Evolutionary conservation across 2,888 invertebrate species (phyloP).

Genomic region (Alcis repandata): DNA sequence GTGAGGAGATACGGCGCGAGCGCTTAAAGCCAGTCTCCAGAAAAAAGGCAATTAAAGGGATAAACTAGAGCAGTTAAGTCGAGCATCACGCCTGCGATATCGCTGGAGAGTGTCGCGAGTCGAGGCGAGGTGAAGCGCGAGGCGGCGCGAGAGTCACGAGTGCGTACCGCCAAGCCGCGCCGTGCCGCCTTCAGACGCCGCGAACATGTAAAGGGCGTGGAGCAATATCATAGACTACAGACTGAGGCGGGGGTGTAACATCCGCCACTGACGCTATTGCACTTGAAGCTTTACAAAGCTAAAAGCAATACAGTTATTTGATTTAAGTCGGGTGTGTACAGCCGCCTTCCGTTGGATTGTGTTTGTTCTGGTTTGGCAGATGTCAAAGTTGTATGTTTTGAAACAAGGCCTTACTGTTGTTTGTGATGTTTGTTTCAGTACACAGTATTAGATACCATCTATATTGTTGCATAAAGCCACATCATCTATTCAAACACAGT

Average conservation of each 20-base stretch:
- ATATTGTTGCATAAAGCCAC: conserved; percentile 30
- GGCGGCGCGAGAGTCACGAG: conserved; percentile 57
- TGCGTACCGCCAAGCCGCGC: conserved; percentile 62
- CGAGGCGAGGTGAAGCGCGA: conserved; percentile 50
- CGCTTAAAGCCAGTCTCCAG: conserved; percentile 81
- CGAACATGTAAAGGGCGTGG: conserved; percentile 85
- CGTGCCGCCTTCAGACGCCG: conserved; percentile 69
- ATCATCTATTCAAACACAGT: not conserved
- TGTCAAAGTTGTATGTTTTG: conserved; percentile 86
- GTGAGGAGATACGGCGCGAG: conserved; percentile 84
- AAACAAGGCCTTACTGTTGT: conserved; percentile 78
- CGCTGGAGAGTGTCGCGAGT: conserved; percentile 61
- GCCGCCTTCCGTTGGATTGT: conserved; percentile 83
- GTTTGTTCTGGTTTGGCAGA: conserved; percentile 86
- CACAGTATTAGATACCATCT: conserved; percentile 63
- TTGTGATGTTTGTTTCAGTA: conserved; percentile 76
- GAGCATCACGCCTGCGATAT: conserved; percentile 79
- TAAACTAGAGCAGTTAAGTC: conserved; percentile 83
- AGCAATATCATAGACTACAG: conserved; percentile 86
- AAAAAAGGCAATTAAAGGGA: conserved; percentile 87
- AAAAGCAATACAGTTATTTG: conserved; percentile 87
- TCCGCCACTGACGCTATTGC: conserved; percentile 84
- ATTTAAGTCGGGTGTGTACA: conserved; percentile 85
- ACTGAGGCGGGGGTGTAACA: conserved; percentile 80
- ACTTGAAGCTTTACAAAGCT: conserved; percentile 86